Percentiles rank a stretch among this genome's conserved stretches.
These are phyloP conservation scores for Struthio camelus DNA, from an alignment of 2,113 vertebrate genomes.

Conservation along the genomic window DNA sequence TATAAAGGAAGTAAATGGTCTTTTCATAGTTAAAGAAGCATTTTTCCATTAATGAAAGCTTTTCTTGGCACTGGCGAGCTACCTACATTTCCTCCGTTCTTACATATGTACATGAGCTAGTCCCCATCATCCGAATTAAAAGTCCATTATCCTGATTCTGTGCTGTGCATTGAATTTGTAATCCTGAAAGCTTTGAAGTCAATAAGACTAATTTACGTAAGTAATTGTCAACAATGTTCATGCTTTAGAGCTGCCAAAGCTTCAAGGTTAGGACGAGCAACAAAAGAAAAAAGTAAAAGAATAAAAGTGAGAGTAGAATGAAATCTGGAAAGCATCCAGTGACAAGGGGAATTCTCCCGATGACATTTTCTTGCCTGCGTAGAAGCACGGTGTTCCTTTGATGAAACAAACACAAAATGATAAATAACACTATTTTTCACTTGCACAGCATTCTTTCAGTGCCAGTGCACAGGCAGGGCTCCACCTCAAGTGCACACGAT, in stretches of 20 bases:
- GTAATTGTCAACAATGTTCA: not conserved
- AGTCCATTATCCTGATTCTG: conserved; percentile 9
- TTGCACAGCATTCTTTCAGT: not conserved
- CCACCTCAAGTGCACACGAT: not conserved
- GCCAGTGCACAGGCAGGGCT: not conserved
- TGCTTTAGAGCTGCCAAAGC: not conserved
- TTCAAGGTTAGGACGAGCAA: not conserved
- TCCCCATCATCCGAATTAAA: conserved; percentile 35
- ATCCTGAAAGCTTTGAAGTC: not conserved
- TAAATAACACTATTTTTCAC: not conserved
- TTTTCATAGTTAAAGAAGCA: conserved; percentile 13
- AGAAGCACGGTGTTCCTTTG: not conserved
- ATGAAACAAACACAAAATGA: not conserved
- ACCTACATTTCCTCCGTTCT: not conserved
- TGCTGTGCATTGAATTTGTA: not conserved
- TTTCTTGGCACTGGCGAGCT: conserved; percentile 15
- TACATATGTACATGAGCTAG: not conserved
- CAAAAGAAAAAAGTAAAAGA: not conserved
- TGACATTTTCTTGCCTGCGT: not conserved
- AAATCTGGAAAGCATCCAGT: not conserved
- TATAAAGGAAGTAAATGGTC: not conserved
- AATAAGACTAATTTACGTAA: not conserved
- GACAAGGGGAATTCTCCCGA: not conserved
- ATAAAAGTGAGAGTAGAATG: not conserved
- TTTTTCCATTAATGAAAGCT: conserved; percentile 3